Evolutionary conservation across 1,140 invertebrate genomes (phyloP).

Genomic region (Heterodera schachtii): DNA sequence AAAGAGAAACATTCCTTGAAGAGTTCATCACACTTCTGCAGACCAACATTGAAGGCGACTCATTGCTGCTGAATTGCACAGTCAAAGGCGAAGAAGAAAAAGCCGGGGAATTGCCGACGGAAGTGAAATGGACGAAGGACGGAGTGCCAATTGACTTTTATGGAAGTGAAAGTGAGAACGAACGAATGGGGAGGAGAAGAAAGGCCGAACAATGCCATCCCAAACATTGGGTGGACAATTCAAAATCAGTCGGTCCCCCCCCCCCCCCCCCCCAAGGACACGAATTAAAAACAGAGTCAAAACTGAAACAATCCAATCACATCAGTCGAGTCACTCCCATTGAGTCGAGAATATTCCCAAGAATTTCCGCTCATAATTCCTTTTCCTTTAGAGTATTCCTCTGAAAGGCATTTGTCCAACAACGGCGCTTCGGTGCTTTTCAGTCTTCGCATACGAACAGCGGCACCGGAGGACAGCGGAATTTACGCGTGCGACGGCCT

Average conservation of each 20-base stretch:
- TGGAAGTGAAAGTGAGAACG: not conserved
- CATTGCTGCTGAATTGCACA: constrained; percentile 37
- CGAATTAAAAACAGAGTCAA: not conserved
- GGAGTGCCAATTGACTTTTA: constrained; percentile 27
- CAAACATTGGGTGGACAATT: too few relatives aligned
- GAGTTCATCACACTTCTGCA: constrained; percentile 25
- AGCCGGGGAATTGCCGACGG: not conserved
- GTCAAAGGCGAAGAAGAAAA: constrained; percentile 8
- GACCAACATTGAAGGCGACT: constrained; percentile 31
- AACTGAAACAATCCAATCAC: constrained; percentile 14
- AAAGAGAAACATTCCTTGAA: constrained; percentile 4
- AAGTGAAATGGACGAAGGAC: not conserved
- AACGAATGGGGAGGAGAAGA: constrained; percentile 2
- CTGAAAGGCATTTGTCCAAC: constrained; percentile 1
- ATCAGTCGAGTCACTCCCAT: not conserved
- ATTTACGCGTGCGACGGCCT: constrained; percentile 42
- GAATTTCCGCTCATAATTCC: not conserved
- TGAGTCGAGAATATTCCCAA: too few relatives aligned
- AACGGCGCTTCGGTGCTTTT: constrained; percentile 21
- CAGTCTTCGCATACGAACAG: constrained; percentile 32
- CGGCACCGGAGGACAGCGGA: constrained; percentile 25
- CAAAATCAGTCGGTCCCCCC: too few relatives aligned
- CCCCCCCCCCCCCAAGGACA: not conserved
- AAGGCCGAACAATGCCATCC: not conserved
- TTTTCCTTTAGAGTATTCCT: constrained; percentile 26